Base-by-base conservation (phyloP, 1,140 invertebrate species). In the Bombus terrestris region DNA sequence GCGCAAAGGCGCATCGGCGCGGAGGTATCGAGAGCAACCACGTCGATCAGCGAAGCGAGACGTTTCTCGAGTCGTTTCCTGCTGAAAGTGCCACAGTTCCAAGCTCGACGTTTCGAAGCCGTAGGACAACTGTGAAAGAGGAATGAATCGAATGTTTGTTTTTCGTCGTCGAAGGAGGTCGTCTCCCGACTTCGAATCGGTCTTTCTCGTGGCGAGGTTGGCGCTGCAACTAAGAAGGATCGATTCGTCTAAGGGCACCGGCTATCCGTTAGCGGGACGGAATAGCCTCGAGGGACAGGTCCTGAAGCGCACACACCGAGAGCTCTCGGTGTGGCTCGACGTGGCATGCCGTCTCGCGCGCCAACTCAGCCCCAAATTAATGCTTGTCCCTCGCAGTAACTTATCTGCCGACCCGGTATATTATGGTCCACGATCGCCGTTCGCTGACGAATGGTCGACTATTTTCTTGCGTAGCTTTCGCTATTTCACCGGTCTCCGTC, bases 231-330 rank as follows among this genome's bases (percentile, higher is more conserved):
- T 93, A 92, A 93, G 90, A 91, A 92, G 91, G 89, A 95, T 94
- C 93, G 92, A 94, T 95, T 92, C 90, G 90, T 92, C 90, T 80
- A 86, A 90, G 87, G 89, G 90, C 90, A 88, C 90, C 80, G 93
- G 89, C 92, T 91, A 94, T 94, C 92, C 91, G 94, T 95, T 94
- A 94, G 91, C 92, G 87, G 90, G 85, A 91, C 86, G 92, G 92
- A 93, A 92, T 92, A 92, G 92, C 92, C 94, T 93, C 94, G 81
- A 74, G 94, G 93, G 93, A 94, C 92, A 93, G 91, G 94, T 94
- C 92, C 87, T 85, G 82, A 83, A 83, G 78, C 85, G 74, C 75
- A 73, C 37, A 74, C 74, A 72, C 74, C 84, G 84, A 82, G 84
- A 82, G 73, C 75, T 68, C 85, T 59, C 86, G 88, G 73, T 79